These are phyloP conservation scores for Tenthredo scrophulariae DNA, from an alignment of 2,888 invertebrate species.

Conservation along the genomic window DNA sequence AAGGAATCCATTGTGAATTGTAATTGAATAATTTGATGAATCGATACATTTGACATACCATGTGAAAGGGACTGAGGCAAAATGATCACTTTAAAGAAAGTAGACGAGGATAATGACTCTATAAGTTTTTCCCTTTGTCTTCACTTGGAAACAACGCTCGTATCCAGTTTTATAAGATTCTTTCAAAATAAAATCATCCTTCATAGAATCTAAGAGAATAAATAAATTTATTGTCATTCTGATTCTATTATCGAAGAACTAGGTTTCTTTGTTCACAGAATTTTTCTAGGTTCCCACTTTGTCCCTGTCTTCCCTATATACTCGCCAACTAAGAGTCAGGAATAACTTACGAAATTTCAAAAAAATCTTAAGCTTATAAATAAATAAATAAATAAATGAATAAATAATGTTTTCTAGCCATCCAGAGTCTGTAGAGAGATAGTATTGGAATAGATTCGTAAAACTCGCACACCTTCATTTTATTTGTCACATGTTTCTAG, in stretches of 20 bases:
- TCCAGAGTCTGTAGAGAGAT: background rate
- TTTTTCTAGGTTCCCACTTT: too few relatives aligned
- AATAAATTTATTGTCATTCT: too few relatives aligned
- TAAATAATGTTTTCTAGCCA: background rate
- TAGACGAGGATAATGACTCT: background rate
- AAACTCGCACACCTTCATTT: background rate
- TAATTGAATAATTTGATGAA: background rate
- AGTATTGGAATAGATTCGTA: background rate
- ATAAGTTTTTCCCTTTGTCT: too few relatives aligned
- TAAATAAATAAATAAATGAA: background rate
- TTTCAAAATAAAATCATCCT: too few relatives aligned
- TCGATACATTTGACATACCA: background rate
- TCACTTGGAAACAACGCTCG: too few relatives aligned
- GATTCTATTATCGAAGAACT: too few relatives aligned
- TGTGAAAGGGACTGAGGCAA: background rate
- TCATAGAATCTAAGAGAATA: too few relatives aligned
- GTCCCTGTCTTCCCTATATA: background rate
- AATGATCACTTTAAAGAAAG: background rate
- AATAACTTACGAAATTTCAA: background rate
- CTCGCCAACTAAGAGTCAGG: background rate
- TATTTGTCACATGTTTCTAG: constrained; percentile 16
- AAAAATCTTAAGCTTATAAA: background rate
- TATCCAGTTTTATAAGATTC: too few relatives aligned
- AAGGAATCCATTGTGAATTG: constrained; percentile 1
- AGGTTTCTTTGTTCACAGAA: too few relatives aligned